Base-by-base conservation (phyloP, 2,888 invertebrate genomes). In the Melanchra persicariae region DNA sequence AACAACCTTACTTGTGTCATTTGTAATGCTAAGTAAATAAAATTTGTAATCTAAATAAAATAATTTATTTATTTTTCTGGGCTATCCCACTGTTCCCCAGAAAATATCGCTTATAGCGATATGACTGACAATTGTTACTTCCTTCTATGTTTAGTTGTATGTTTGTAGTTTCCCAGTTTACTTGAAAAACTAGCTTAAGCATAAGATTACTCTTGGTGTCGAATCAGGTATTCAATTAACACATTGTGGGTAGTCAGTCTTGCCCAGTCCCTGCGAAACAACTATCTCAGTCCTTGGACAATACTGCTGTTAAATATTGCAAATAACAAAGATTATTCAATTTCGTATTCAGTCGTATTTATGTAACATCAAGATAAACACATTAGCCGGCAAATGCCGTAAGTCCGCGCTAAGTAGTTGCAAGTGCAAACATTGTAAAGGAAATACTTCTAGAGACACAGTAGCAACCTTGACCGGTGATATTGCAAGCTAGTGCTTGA, bases 391-490 rank as follows among this genome's bases (percentile, higher is more conserved):
- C 59, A 24, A 63, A 55, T 68, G n/a, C 59, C 12, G 65, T 66
- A 62, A 77, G 34, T 52, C 40, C 40, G 55, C 43, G 26, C 22
- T 40, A 26, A 60, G 54, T 61, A 52, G 26, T 30, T 26, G 22
- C 45, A 59, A 70, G 37, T 70, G 58, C 34, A 57, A 40, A 52
- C 12, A 66, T 77, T 79, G 63, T 49, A 26, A 37, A 61, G 45
- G 49, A 64, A 77, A 71, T 66, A 62, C 55, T 10, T 62, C n/a
- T n/a, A n/a, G 34, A 64, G 26, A n/a, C n/a, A n/a, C 34, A 81
- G 49, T 10, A 26, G 17, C n/a, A 51, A 47, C 78, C 81, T 79
- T 81, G 78, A 77, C 77, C 62, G 34, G 19, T 69, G 55, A 37
- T 80, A 75, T 47, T 77, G 77, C 77, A 77, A 70, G 62, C 57